Evolutionary conservation across 2,113 vertebrate genomes (phyloP), one percentile per base, ranked within the genome.

Genomic region (Strigops habroptila): DNA sequence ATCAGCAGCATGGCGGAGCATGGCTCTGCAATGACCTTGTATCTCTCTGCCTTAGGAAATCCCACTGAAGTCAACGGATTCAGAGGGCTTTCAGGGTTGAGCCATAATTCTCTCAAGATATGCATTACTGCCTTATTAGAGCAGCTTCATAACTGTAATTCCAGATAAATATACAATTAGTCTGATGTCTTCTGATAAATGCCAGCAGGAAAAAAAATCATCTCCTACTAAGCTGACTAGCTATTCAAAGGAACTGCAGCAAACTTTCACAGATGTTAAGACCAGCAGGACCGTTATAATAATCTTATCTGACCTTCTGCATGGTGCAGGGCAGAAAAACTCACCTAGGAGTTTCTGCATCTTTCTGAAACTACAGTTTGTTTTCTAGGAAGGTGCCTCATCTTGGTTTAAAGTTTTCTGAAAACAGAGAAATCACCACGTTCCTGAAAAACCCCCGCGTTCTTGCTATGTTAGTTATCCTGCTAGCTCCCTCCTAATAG

Each of bases 91-190:
- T 93, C 65, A 91, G 86, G n/a, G 73, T 88, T 3, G 4, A 74
- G 83, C 37, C 46, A 24, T 95, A 94, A 96, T 95, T 96, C 96
- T 94, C 59, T 91, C 74, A 79, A 79, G 62, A 91, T 84, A 84
- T 65, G 49, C 95, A 88, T 95, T 96, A 95, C 83, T 91, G 80
- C 93, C 93, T 94, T 96, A 95, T 95, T 96, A 96, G 39, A 94
- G 73, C 48, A 91, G 82, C 94, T 93, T 93, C 86, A 65, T 94
- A 94, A 94, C 90, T 92, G 55, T 88, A 96, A 95, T 94, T 97
- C 85, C 43, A 95, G 79, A 96, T 94, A 96, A 93, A 88, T 75
- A 82, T 39, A 68, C 93, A 88, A 92, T 95, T 93, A 96, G 80
- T 49, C 70, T 88, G 92, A 96, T 94, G 86, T 91, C 64, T 82